Evolutionary conservation across 2,797 vertebrate species (phyloP), one percentile per base, ranked within the genome.

Genomic region (Lycodopsis pacificus): DNA sequence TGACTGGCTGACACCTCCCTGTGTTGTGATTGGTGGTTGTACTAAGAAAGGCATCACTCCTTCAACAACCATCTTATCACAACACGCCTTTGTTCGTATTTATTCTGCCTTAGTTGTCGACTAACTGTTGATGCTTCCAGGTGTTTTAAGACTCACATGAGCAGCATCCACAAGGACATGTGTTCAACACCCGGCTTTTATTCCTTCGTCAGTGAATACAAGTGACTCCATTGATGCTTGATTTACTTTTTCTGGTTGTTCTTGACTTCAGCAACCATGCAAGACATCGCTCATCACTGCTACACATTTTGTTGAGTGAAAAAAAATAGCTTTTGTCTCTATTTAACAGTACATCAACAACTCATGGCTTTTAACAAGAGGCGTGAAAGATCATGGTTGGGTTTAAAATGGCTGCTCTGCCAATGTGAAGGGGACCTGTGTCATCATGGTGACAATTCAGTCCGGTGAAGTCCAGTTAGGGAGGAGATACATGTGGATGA

Each of bases 1-100:
- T 80, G 79, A 88, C 82, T 87, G 79, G 78, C 69, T 46, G 12
- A 67, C 56, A 51, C n/a, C 20, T 69, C 57, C 17, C 38, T 62
- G 59, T 63, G 71, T 66, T 73, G 56, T 48, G 69, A 64, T 56
- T 48, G 71, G 61, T 0, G 49, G 8, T 40, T 19, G 62, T 13
- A 1, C 1, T 17, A 20, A 71, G 19, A 46, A 36, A 59, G 68
- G 53, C 79, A 27, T 22, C 34, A 59, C 57, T 71, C 54, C 49
- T 61, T 62, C 61, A 34, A 7, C 57, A 30, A 27, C 44, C 58
- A 30, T 17, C n/a, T 30, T 7, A 14, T 46, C 48, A 14, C 25
- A 40, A 9, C 9, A 1, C 15, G n/a, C 9, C 15, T 53, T 67
- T 77, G 27, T 58, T 67, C 32, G 13, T 14, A 4, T 65, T 65